These are phyloP conservation scores for Trialeurodes vaporariorum DNA, from an alignment of 1,140 invertebrate genomes.

Conservation along the genomic window DNA sequence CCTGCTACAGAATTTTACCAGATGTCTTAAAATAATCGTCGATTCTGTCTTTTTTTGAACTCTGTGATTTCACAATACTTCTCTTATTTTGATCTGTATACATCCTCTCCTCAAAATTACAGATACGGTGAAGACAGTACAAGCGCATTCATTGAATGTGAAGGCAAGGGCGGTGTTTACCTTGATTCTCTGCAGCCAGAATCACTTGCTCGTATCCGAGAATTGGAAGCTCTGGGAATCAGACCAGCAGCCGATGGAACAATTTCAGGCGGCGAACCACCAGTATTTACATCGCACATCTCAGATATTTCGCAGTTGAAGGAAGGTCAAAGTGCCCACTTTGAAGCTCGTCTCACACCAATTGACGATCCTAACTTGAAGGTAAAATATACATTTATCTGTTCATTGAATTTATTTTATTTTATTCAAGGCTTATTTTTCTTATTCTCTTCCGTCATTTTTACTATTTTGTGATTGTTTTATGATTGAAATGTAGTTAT, in stretches of 20 bases:
- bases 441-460: too few relatives aligned
- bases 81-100: background rate
- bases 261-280: constrained; percentile 63
- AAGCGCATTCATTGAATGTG: constrained; percentile 65
- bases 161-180: constrained; percentile 78
- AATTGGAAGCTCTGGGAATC: constrained; percentile 52
- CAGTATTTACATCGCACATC: constrained; percentile 82
- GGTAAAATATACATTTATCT: constrained; percentile 23
- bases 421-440: too few relatives aligned
- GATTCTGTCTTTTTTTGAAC: background rate
- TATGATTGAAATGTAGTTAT: too few relatives aligned
- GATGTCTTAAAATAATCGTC: background rate
- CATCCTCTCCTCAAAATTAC: constrained; percentile 11
- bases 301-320: constrained; percentile 64
- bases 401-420: too few relatives aligned
- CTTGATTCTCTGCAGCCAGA: constrained; percentile 89
- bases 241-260: constrained; percentile 46
- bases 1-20: too few relatives aligned
- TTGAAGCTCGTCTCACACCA: constrained; percentile 81
- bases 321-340: constrained; percentile 89
- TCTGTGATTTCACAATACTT: background rate
- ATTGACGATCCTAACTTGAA: constrained; percentile 81
- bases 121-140: constrained; percentile 79
- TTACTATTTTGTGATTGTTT: too few relatives aligned
- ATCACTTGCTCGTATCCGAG: constrained; percentile 76